Evolutionary conservation across 1,140 invertebrate species (phyloP), one percentile per base, ranked within the genome.

Genomic region (Coelopa frigida): DNA sequence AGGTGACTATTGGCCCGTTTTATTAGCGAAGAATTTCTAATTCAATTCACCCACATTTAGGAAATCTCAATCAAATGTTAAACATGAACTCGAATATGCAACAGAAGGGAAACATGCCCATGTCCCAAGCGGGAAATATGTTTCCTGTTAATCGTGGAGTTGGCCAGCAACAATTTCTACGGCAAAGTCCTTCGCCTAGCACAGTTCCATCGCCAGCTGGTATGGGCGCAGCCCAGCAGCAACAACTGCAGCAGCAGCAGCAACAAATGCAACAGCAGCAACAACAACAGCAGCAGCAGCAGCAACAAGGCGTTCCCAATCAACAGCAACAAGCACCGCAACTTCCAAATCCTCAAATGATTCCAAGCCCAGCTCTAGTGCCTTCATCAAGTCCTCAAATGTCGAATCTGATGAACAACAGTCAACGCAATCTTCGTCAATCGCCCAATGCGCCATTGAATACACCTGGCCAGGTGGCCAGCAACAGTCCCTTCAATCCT

Each of bases 391-490:
- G 76, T 51, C 72, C 80, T 21, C 78, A 78, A 46, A 77, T 78
- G 70, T 62, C 74, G 11, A 72, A 75, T 38, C 70, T 75, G 40
- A 75, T 76, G 62, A 71, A 72, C 43, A 66, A 59, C 33, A 47
- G 51, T 5, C 61, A 66, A 52, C 54, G 64, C 6, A n/a, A n/a
- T n/a, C 52, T 89, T 77, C 84, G 81, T 31, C 82, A 84, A n/a
- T 88, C 86, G 43, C 87, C 87, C 3, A 84, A 83, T 44, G 80
- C 81, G 31, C 85, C 85, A 0, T 72, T 90, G 6, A 89, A 92
- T 66, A 91, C 85, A 22, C 87, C 85, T 0, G 81, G 82, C 22
- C 82, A 84, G 22, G 75, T 77, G 2, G 79, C 80, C 2, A 81
- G 77, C 2, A 81, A 83, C 12, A 85, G 83, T 71, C 84, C 83